Percentiles rank a stretch among this genome's conserved stretches.
Conservation (phyloP, 2,113 vertebrate species). For the Apteryx mantelli region DNA sequence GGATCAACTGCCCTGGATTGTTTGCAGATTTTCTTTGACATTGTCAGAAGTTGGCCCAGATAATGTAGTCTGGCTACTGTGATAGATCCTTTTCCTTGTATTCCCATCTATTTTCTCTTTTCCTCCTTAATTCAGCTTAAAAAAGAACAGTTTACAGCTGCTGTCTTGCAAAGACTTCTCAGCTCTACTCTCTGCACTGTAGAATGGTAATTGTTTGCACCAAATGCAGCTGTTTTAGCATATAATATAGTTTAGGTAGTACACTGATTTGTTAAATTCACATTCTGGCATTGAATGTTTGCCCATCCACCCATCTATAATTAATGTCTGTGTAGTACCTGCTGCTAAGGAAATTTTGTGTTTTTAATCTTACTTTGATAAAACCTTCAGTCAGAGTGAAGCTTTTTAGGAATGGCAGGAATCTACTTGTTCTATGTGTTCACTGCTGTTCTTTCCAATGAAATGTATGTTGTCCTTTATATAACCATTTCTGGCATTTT, state of each 20-base stretch:
- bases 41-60: neutral
- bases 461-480: neutral
- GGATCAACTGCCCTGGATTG: neutral
- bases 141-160: neutral
- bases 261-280: neutral
- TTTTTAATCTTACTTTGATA: neutral
- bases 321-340: too few relatives aligned
- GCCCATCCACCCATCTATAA: neutral
- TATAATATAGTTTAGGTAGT: neutral
- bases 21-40: neutral
- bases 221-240: neutral
- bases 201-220: neutral
- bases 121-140: neutral
- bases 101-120: neutral
- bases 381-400: neutral
- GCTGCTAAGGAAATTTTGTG: neutral
- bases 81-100: neutral
- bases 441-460: neutral
- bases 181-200: neutral
- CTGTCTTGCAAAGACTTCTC: neutral
- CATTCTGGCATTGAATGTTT: neutral
- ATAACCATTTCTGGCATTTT: neutral
- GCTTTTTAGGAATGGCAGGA: neutral
- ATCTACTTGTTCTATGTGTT: neutral
- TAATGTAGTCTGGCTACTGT: rapidly evolving